Base-by-base conservation (phyloP, 1,140 invertebrate genomes). In the Nixonia krombeini region DNA sequence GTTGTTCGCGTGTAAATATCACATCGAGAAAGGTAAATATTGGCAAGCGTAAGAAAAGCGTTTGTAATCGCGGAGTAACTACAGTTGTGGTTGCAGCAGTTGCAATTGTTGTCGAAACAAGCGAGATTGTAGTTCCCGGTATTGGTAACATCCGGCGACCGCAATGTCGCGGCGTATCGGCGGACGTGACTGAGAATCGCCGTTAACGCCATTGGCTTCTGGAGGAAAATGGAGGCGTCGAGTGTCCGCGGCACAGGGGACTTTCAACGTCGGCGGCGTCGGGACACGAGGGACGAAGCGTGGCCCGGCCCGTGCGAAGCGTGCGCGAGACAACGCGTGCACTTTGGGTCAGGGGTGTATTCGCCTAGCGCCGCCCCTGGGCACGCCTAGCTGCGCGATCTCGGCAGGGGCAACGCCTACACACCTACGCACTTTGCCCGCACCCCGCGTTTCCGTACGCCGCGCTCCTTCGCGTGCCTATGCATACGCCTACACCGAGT, bases 311-410 rank as follows among this genome's bases (percentile, higher is more conserved):
- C 62, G 49, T 29, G 25, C 28, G 12, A 55, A 15, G 5, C 49
- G 45, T 47, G n/a, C n/a, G n/a, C n/a, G n/a, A n/a, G n/a, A n/a
- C n/a, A n/a, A n/a, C n/a, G n/a, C n/a, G n/a, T n/a, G n/a, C n/a
- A n/a, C 10, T 71, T 62, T 72, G 74, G 82, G 80, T 84, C 80
- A 84, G 82, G 73, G 74, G 76, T 76, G 70, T 76, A 75, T 74
- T 78, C 79, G 82, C 80, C 82, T 83, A 81, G 79, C 76, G 63
- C 83, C 83, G 80, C 82, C 82, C 82, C 68, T 80, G 76, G 82
- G 74, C 79, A 83, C 83, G 83, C 83, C 83, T 78, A 85, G 80
- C 82, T 82, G 81, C 79, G 80, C 80, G 73, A 80, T 76, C 73
- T 61, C 40, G 50, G 16, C 70, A 57, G 42, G 63, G 73, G 79